These are phyloP conservation scores for Diphyllodes magnificus DNA, from an alignment of 2,113 vertebrate species.

Conservation along the genomic window DNA sequence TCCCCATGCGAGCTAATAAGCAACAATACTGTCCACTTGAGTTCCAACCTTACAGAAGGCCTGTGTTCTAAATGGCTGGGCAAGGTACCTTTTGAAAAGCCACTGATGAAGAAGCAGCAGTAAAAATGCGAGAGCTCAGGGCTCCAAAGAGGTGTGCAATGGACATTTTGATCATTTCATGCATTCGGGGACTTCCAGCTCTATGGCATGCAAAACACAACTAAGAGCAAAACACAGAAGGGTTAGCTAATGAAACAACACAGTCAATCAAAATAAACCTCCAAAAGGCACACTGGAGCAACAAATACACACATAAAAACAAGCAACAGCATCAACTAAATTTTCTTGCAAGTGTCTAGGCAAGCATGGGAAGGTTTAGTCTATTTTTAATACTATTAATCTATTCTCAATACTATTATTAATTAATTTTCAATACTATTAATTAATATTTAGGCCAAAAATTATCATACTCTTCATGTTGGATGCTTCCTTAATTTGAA, in stretches of 20 bases:
- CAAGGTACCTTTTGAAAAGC: conserved; percentile 66
- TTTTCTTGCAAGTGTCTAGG: background rate
- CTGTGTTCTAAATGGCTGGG: background rate
- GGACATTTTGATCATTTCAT: conserved; percentile 72
- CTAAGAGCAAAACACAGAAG: conserved; percentile 66
- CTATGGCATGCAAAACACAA: conserved; percentile 74
- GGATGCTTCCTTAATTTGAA: background rate
- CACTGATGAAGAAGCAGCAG: conserved; percentile 51
- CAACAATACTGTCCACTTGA: background rate
- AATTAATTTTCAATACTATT: background rate
- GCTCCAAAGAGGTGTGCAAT: conserved; percentile 54
- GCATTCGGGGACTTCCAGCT: conserved; percentile 68
- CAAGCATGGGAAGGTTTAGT: conserved; percentile 19
- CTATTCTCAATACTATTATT: background rate
- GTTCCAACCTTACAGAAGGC: background rate
- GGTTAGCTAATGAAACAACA: conserved; percentile 39
- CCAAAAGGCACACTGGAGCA: background rate
- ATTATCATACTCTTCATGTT: background rate
- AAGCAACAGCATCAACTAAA: background rate
- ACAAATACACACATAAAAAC: background rate
- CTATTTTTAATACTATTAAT: background rate
- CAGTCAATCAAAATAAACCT: conserved; percentile 11
- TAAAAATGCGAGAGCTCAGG: conserved; percentile 56
- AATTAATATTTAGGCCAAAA: background rate
- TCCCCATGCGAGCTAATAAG: background rate